These are phyloP conservation scores for Isichthys henryi DNA, from an alignment of 2,113 vertebrate genomes.

Conservation along the genomic window DNA sequence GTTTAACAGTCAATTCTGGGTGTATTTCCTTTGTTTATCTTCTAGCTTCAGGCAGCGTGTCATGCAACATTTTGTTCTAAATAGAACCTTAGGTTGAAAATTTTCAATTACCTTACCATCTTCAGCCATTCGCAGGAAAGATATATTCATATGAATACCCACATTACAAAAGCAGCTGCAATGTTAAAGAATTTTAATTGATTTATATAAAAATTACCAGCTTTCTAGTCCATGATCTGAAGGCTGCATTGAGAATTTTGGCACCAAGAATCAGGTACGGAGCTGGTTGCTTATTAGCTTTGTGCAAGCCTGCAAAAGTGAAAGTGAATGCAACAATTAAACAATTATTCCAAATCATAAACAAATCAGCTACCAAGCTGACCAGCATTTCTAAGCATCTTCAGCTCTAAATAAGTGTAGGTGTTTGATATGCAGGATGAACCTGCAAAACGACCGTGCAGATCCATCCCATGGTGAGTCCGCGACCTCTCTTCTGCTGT, in stretches of 20 bases:
- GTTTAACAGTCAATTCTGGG: not conserved
- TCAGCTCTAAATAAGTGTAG: not conserved
- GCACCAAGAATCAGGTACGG: conserved; percentile 88
- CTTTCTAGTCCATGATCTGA: conserved; percentile 97
- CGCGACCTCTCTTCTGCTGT: conserved; percentile 20
- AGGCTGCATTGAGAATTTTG: conserved; percentile 96
- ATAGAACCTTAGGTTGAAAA: not conserved
- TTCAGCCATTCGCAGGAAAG: not conserved
- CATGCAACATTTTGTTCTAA: not conserved
- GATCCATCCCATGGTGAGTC: not conserved
- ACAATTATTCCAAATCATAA: not conserved
- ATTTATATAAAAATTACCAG: conserved; percentile 63
- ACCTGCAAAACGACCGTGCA: not conserved
- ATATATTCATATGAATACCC: not conserved
- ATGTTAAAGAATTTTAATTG: not conserved
- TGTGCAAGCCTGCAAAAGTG: conserved; percentile 77
- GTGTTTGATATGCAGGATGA: not conserved
- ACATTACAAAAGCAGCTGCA: not conserved
- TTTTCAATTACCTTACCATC: not conserved
- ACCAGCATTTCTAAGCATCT: not conserved
- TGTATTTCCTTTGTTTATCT: not conserved
- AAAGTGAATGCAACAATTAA: conserved; percentile 17
- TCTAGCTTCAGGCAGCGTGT: not conserved
- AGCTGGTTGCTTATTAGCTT: conserved; percentile 84
- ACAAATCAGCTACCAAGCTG: not conserved